These are phyloP conservation scores for Microplitis mediator DNA, from an alignment of 1,140 invertebrate genomes.

Conservation along the genomic window DNA sequence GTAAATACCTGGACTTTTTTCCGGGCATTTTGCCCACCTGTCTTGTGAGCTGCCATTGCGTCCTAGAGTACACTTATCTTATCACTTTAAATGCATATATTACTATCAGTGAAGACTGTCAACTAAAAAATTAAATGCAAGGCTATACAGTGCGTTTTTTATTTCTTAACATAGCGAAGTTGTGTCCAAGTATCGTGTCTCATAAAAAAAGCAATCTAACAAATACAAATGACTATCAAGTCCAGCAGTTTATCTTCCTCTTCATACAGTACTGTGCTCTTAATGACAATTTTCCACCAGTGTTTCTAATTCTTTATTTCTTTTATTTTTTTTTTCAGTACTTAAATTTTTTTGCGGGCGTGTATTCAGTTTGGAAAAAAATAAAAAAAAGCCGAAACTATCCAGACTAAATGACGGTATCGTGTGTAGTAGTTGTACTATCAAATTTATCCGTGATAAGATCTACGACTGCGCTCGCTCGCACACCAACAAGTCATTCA, in stretches of 20 bases:
- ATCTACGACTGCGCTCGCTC: constrained; percentile 7
- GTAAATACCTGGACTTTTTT: constrained; percentile 71
- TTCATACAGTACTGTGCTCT: background rate
- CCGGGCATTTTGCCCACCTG: constrained; percentile 65
- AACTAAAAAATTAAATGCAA: background rate
- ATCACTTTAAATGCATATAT: constrained; percentile 13
- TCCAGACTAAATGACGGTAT: constrained; percentile 3
- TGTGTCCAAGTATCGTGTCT: background rate
- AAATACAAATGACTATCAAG: background rate
- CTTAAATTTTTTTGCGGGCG: background rate
- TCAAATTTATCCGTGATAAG: background rate
- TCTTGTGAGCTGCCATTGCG: constrained; percentile 60
- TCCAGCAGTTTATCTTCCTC: background rate
- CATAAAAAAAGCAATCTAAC: background rate
- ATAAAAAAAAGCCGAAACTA: constrained; percentile 1
- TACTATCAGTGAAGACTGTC: background rate
- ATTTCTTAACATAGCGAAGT: background rate
- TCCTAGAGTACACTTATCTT: constrained; percentile 10
- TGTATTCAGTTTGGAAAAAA: background rate
- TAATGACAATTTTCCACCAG: background rate
- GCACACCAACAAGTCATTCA: background rate
- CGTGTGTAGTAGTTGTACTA: background rate
- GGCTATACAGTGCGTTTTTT: constrained; percentile 5
- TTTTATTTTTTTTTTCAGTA: background rate
- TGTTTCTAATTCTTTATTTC: background rate